phyloP scores from a whole-genome alignment of 2,888 invertebrate species.

The Mesorhabditis belari region DNA sequence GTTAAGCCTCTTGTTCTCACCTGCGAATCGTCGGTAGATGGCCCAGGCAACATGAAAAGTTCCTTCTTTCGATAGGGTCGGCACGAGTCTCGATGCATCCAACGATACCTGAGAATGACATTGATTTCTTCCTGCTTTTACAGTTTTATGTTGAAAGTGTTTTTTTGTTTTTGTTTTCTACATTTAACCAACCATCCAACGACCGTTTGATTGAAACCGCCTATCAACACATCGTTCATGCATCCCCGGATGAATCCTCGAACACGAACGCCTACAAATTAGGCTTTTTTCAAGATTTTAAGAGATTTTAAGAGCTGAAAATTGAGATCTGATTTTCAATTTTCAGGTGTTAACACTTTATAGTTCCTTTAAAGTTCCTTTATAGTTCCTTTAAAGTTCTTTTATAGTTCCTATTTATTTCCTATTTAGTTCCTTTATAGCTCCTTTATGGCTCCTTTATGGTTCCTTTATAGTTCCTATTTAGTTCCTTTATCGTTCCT shows the following conservation, averaged over 20 bases:
- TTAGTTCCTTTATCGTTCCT: no score
- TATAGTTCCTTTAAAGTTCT: no score
- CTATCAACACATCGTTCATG: slow-evolving; percentile 42
- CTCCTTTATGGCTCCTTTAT: no score
- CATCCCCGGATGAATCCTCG: slow-evolving; percentile 49
- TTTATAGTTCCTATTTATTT: no score
- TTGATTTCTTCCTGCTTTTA: neutral
- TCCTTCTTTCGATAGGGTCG: slow-evolving; percentile 45
- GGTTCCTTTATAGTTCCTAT: no score
- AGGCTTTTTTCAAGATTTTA: no score
- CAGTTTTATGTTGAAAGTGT: neutral
- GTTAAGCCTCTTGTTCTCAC: no score
- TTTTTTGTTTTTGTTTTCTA: neutral
- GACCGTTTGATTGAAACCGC: slow-evolving; percentile 51
- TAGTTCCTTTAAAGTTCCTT: neutral
- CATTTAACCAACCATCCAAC: slow-evolving; percentile 22
- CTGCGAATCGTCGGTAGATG: slow-evolving; percentile 36
- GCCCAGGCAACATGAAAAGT: slow-evolving; percentile 40
- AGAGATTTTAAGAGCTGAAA: neutral
- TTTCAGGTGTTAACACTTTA: neutral
- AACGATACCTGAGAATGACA: slow-evolving; percentile 29
- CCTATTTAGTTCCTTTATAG: no score
- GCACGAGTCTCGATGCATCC: slow-evolving; percentile 49
- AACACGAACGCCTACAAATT: slow-evolving; percentile 40
- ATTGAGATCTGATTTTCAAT: neutral